These are phyloP conservation scores for Ceratosolen fusciceps DNA, from an alignment of 1,140 invertebrate genomes.

Conservation along the genomic window DNA sequence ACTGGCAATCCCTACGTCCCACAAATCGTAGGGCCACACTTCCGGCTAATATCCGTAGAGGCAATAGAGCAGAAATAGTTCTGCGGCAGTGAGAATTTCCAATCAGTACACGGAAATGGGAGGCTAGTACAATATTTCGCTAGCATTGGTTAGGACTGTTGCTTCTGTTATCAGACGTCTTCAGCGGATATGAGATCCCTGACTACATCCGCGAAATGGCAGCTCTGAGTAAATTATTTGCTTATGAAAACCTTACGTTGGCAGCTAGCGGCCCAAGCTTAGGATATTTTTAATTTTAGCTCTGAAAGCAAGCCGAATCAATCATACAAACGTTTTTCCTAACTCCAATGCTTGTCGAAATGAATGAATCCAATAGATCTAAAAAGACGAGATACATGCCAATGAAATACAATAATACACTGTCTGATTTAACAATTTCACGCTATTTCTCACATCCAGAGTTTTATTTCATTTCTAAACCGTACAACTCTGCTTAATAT, in stretches of 20 bases:
- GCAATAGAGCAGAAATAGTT: slow-evolving; percentile 59
- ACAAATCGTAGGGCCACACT: slow-evolving; percentile 29
- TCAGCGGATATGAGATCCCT: slow-evolving; percentile 66
- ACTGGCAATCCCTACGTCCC: slow-evolving; percentile 44
- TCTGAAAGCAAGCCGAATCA: neutral
- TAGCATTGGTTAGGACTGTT: slow-evolving; percentile 14
- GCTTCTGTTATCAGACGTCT: slow-evolving; percentile 60
- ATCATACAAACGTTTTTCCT: neutral
- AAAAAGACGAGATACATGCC: too few species aligned
- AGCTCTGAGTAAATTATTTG: slow-evolving; percentile 60
- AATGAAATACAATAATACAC: too few species aligned
- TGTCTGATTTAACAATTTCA: too few species aligned
- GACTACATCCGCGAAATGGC: slow-evolving; percentile 57
- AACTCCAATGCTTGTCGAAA: too few species aligned
- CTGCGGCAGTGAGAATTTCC: slow-evolving; percentile 59
- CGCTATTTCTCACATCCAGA: too few species aligned
- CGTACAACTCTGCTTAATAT: too few species aligned
- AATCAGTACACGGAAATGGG: slow-evolving; percentile 61
- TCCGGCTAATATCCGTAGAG: slow-evolving; percentile 60
- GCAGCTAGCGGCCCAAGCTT: slow-evolving; percentile 31
- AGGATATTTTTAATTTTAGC: slow-evolving; percentile 57
- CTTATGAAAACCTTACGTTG: neutral
- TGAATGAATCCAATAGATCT: too few species aligned
- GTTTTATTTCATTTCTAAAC: too few species aligned
- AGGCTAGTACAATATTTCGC: slow-evolving; percentile 59